These are phyloP conservation scores for Scelioninae gen. 1 DNA, from an alignment of 2,888 invertebrate species.

Conservation along the genomic window DNA sequence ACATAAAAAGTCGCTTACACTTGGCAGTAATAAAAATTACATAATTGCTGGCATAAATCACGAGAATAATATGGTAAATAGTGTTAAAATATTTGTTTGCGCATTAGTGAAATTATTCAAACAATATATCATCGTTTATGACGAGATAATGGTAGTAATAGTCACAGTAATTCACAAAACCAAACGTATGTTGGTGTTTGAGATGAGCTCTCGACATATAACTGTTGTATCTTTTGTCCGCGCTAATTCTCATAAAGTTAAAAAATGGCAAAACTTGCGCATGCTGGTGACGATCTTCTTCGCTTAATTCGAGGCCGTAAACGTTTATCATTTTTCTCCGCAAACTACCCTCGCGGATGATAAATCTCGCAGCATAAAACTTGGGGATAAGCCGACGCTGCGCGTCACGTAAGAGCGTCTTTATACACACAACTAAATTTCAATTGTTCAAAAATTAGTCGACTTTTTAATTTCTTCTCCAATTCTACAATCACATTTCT, in stretches of 20 bases:
- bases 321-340: slow-evolving; percentile 76
- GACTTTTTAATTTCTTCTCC: not conserved
- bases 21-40: not conserved
- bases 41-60: slow-evolving; percentile 6
- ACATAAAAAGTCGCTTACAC: not conserved
- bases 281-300: slow-evolving; percentile 73
- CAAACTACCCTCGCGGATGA: slow-evolving; percentile 60
- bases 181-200: slow-evolving; percentile 32
- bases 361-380: slow-evolving; percentile 46
- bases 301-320: slow-evolving; percentile 76
- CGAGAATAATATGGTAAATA: not conserved
- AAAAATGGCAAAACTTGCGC: slow-evolving; percentile 73
- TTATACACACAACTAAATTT: slow-evolving; percentile 10
- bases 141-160: slow-evolving; percentile 28
- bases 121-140: slow-evolving; percentile 16
- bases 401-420: slow-evolving; percentile 18
- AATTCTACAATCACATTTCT: slow-evolving; percentile 2
- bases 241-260: slow-evolving; percentile 50
- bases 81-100: slow-evolving; percentile 24
- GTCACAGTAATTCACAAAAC: slow-evolving; percentile 22
- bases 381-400: slow-evolving; percentile 33
- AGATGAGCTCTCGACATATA: slow-evolving; percentile 46
- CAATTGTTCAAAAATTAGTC: slow-evolving; percentile 27
- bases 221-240: slow-evolving; percentile 47
- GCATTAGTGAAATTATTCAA: slow-evolving; percentile 21